phyloP scores from a whole-genome alignment of 2,888 invertebrate species.

The Aphodius sticticus region DNA sequence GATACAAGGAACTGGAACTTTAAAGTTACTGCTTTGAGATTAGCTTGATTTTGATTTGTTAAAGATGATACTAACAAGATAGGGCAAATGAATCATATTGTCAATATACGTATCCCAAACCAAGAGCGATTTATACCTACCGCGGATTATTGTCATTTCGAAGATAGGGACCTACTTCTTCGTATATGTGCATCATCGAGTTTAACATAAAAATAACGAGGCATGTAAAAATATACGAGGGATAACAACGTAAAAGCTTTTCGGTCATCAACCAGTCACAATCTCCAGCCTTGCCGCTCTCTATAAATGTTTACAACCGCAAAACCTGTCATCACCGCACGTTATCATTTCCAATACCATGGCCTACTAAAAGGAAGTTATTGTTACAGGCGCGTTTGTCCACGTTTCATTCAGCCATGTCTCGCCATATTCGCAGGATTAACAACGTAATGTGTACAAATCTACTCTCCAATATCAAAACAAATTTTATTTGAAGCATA shows the following conservation, averaged over 20 bases:
- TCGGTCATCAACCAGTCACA: not conserved
- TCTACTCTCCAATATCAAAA: no score
- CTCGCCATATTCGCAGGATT: not conserved
- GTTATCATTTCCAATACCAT: not conserved
- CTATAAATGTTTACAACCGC: not conserved
- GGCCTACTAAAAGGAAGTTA: not conserved
- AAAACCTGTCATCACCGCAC: not conserved
- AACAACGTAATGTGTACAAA: not conserved
- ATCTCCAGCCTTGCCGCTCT: not conserved
- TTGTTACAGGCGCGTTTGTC: not conserved
- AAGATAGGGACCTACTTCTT: not conserved
- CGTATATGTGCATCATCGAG: not conserved
- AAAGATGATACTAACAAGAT: no score
- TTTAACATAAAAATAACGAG: not conserved
- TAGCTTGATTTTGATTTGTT: no score
- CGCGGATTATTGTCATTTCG: no score
- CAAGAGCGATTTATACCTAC: no score
- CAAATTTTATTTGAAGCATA: no score
- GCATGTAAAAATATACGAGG: not conserved
- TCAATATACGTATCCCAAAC: no score
- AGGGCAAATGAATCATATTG: no score
- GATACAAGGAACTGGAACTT: no score
- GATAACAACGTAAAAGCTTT: constrained; percentile 4
- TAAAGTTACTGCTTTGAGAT: no score
- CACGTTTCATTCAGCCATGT: not conserved